Conservation (phyloP, 2,888 invertebrate species). For the Laothoe populi region DNA sequence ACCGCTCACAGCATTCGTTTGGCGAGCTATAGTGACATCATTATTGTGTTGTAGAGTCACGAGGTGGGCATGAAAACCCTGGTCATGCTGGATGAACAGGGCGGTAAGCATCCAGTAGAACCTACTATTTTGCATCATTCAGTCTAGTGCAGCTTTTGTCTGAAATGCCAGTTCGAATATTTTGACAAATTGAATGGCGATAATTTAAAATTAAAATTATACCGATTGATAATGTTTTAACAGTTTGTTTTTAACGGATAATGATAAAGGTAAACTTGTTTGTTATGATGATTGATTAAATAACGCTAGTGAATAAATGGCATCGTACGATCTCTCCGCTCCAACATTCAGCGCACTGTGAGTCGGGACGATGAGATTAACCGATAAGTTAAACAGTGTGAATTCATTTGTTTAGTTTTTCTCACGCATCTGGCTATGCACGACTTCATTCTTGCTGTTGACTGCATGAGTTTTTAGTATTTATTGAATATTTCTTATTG, state of each 20-base stretch:
- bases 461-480: constrained; percentile 77
- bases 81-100: constrained; percentile 99
- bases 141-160: constrained; percentile 81
- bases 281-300: constrained; percentile 72
- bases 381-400: constrained; percentile 62
- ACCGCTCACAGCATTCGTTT: constrained; percentile 73
- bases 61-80: constrained; percentile 99
- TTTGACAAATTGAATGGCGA: constrained; percentile 66
- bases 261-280: constrained; percentile 72
- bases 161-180: constrained; percentile 79
- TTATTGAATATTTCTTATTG: constrained; percentile 60
- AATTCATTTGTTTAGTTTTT: constrained; percentile 73
- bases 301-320: constrained; percentile 66
- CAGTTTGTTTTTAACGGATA: constrained; percentile 76
- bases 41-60: constrained; percentile 96
- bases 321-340: constrained; percentile 60
- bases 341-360: constrained; percentile 49
- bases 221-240: constrained; percentile 74
- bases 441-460: constrained; percentile 80
- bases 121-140: constrained; percentile 80
- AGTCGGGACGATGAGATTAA: constrained; percentile 61
- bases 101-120: constrained; percentile 95
- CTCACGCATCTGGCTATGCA: constrained; percentile 84
- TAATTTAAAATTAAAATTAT: constrained; percentile 61
- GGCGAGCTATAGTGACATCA: constrained; percentile 85